Evolutionary conservation across 2,113 vertebrate species (phyloP), one percentile per base, ranked within the genome.

Genomic region (Heliornis fulica): DNA sequence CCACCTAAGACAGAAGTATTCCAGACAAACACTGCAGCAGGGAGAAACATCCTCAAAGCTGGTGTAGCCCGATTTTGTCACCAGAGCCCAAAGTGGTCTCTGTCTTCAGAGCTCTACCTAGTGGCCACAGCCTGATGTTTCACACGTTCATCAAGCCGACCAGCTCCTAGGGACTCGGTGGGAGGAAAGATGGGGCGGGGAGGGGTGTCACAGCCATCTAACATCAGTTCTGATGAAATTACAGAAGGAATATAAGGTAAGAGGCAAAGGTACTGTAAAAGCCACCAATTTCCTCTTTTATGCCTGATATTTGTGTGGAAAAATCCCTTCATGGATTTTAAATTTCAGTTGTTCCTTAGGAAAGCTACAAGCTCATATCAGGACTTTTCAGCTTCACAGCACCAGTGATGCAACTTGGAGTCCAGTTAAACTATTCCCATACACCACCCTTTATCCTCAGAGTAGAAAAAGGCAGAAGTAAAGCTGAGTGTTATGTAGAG

Each of bases 91-190:
- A 90, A 83, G 20, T 57, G 3, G 86, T 93, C 51, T 43, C 20
- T 28, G 56, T 59, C 61, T 83, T 54, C 50, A 95, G 87, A 96
- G 97, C 96, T 96, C 97, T 53, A 93, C 34, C 93, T 96, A 95
- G 95, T 64, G 97, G 96, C 59, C 50, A 89, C 10, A 84, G 31
- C 19, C 54, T 53, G 88, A 90, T 93, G 76, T 84, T 64, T 2
- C 31, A 3, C 7, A 10, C 56, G 29, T 29, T 71, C 26, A n/a
- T 34, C 23, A 75, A 63, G 41, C 1, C 32, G 36, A 88, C 28
- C 3, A 78, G 13, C 12, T 13, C 25, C 79, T 2, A 57, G 31
- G 4, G 11, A 46, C 46, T 11, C 22, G 46, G 46, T 46, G 46
- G 46, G 22, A 46, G 46, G 46, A 46, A 46, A 46, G 46, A 46